Base-by-base conservation (phyloP, 2,113 vertebrate species). In the Hypocryptadius cinnamomeus region DNA sequence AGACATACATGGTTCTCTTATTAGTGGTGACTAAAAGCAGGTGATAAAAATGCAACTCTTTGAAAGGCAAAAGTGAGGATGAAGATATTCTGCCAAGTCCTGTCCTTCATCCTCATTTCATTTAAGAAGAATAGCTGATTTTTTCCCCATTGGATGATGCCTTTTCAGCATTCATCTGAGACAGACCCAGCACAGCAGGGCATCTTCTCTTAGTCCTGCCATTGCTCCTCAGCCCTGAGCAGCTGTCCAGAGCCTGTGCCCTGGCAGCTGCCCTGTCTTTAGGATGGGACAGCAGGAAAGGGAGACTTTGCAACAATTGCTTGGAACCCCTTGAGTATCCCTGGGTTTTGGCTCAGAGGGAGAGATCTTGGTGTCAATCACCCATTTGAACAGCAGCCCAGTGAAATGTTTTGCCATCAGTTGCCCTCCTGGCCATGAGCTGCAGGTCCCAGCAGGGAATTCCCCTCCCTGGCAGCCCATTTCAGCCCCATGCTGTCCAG, bases 401-500 rank as follows among this genome's bases (percentile, higher is more conserved):
- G 21, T 57, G 20, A 87, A 79, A 33, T 28, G 42, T 64, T 82
- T 60, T 45, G 66, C 30, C 80, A 11, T 17, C 23, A 6, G 6
- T 22, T 48, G 42, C 40, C 25, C 18, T 86, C 24, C 65, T 81
- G 84, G 61, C 60, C 47, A n/a, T 0, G 3, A 86, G 44, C 61
- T 83, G 84, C n/a, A 35, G 51, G 20, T 87, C 27, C 69, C 40
- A 59, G 56, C 3, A 4, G 66, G 47, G 48, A 74, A 64, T 63
- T 71, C 77, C 39, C 47, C 44, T 71, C 47, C 30, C n/a, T 3
- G 3, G 63, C n/a, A 53, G 50, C 1, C 13, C 47, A 17, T 20
- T 25, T 23, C 28, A 30, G 48, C 37, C 21, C 78, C 57, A 2
- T 0, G 1, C 13, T 1, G 19, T 11, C 1, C 8, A 40, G 51